These are phyloP conservation scores for Cebidichthys violaceus DNA, from an alignment of 2,113 vertebrate genomes.

Conservation along the genomic window DNA sequence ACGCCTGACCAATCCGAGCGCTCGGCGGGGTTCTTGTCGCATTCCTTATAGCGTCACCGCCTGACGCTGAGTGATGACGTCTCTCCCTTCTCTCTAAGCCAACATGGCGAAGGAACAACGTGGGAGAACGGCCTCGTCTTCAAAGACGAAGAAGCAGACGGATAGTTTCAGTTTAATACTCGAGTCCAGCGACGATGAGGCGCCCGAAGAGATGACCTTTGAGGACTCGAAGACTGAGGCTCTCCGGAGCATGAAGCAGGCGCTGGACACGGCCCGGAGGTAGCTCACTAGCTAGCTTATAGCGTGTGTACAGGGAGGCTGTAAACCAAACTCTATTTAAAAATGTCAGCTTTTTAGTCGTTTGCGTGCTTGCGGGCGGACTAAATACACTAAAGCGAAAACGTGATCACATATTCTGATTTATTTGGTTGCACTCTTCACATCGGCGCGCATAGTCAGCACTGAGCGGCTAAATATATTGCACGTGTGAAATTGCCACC, in stretches of 20 bases:
- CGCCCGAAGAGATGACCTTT: conserved; percentile 80
- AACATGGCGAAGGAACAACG: conserved; percentile 76
- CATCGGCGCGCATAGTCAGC: fast-evolving
- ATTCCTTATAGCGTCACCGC: too few species aligned
- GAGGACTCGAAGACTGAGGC: conserved; percentile 74
- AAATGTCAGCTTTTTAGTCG: fast-evolving
- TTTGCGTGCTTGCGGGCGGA: fast-evolving
- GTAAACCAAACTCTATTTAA: background rate
- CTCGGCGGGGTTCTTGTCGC: too few species aligned
- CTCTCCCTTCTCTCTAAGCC: fast-evolving
- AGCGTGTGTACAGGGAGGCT: background rate
- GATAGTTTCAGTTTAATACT: background rate
- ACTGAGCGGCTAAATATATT: fast-evolving
- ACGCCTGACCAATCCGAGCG: too few species aligned
- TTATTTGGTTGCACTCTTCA: fast-evolving
- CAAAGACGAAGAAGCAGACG: background rate
- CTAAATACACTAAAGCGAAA: fast-evolving
- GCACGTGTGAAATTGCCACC: too few species aligned
- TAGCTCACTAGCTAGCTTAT: conserved; percentile 24
- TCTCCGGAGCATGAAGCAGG: conserved; percentile 67
- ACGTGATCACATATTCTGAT: fast-evolving
- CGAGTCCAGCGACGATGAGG: conserved; percentile 79
- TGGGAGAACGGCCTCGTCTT: conserved; percentile 17
- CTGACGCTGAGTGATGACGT: conserved; percentile 29
- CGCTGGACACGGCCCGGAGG: conserved; percentile 72